Conservation (phyloP, 2,888 invertebrate species). For the Heliconius sara region DNA sequence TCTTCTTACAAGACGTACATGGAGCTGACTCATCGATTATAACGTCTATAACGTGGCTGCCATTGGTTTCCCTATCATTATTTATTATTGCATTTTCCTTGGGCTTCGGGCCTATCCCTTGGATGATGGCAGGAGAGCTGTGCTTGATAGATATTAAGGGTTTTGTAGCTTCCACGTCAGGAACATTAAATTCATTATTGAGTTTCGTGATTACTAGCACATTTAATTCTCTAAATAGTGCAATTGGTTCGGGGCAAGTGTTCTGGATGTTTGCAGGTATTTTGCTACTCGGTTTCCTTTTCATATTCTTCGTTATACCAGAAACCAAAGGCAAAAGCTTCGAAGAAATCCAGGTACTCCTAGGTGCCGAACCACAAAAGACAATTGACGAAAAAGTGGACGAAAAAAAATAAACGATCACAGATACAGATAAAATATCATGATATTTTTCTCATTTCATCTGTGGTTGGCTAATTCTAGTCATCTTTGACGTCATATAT, state of each 20-base stretch:
- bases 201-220: conserved; percentile 92
- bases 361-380: conserved; percentile 67
- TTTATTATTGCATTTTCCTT: conserved; percentile 92
- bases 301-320: conserved; percentile 87
- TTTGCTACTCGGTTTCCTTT: conserved; percentile 86
- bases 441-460: conserved; percentile 51
- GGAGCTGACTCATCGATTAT: conserved; percentile 69
- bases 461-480: conserved; percentile 47
- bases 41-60: conserved; percentile 87
- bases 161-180: conserved; percentile 89
- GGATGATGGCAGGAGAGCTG: conserved; percentile 92
- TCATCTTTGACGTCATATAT: conserved; percentile 53
- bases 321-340: conserved; percentile 89
- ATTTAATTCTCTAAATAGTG: conserved; percentile 83
- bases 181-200: conserved; percentile 92
- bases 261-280: conserved; percentile 90
- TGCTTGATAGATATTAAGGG: conserved; percentile 91
- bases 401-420: conserved; percentile 65
- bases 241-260: conserved; percentile 85
- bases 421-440: conserved; percentile 68
- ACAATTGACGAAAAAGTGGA: conserved; percentile 50
- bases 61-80: conserved; percentile 88
- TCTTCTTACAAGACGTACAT: conserved; percentile 77
- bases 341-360: conserved; percentile 85
- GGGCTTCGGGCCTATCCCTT: conserved; percentile 94